Percentiles rank a stretch among this genome's conserved stretches.
Evolutionary conservation across 2,797 vertebrate species (phyloP).

Genomic region (Falco peregrinus): DNA sequence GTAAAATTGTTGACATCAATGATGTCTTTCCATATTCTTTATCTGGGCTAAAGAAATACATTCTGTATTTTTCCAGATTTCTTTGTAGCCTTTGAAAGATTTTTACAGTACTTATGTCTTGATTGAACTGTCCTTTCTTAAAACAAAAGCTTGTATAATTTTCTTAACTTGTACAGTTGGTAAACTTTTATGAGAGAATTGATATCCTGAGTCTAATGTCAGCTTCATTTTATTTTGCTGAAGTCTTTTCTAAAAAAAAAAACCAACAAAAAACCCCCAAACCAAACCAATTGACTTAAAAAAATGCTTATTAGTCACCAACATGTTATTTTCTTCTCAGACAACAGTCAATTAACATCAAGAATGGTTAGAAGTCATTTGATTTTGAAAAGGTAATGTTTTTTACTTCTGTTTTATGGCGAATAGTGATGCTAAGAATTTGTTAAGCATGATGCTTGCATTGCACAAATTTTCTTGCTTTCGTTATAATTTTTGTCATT

Average conservation of each 20-base stretch:
- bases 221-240: conserved; percentile 81
- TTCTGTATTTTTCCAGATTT: conserved; percentile 93
- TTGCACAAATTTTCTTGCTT: conserved; percentile 48
- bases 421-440: conserved; percentile 17
- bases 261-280: not conserved
- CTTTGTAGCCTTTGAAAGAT: conserved; percentile 88
- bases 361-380: conserved; percentile 55
- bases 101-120: conserved; percentile 87
- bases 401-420: conserved; percentile 34
- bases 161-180: conserved; percentile 92
- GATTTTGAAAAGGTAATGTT: conserved; percentile 39
- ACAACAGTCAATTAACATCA: not conserved
- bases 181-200: conserved; percentile 87
- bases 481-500: conserved; percentile 12
- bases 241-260: conserved; percentile 74
- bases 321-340: conserved; percentile 40
- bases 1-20: conserved; percentile 97
- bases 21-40: conserved; percentile 94
- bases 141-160: conserved; percentile 94
- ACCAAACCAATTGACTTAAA: conserved; percentile 60
- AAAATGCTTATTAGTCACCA: conserved; percentile 61
- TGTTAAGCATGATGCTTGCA: conserved; percentile 53
- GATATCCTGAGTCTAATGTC: conserved; percentile 78
- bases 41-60: conserved; percentile 88
- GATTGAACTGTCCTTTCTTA: conserved; percentile 85